A percentile compares a stretch with the other conserved stretches of the same genome.
Evolutionary conservation across 2,797 vertebrate genomes (phyloP).

Genomic region (Bradypodion ventrale): DNA sequence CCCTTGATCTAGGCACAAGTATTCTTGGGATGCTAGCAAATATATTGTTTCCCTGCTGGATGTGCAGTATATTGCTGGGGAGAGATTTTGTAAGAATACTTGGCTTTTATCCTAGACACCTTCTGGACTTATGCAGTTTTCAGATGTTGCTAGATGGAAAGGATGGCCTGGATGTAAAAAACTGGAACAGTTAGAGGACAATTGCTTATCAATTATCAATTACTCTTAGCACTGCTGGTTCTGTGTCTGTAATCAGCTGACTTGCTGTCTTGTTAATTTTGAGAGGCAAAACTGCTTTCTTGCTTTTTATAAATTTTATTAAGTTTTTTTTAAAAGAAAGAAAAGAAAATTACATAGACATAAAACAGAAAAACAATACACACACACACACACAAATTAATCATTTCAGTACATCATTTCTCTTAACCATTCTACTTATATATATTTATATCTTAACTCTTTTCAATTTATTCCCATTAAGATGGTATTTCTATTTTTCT

Average conservation of each 20-base stretch:
- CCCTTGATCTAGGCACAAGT: too few species aligned
- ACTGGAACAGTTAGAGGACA: background rate
- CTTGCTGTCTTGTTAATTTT: conserved; percentile 28
- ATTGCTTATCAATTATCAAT: background rate
- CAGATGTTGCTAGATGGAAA: background rate
- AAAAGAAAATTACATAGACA: too few species aligned
- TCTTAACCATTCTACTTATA: too few species aligned
- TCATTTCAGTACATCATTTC: too few species aligned
- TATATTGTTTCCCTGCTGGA: background rate
- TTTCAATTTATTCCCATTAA: too few species aligned
- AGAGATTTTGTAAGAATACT: too few species aligned
- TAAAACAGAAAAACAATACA: too few species aligned
- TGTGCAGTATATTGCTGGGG: background rate
- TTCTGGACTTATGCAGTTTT: background rate
- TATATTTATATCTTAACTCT: too few species aligned
- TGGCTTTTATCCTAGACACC: background rate
- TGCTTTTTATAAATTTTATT: too few species aligned
- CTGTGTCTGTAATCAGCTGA: conserved; percentile 11
- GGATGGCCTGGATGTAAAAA: background rate
- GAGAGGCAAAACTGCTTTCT: conserved; percentile 11
- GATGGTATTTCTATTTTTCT: too few species aligned
- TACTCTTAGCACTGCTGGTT: conserved; percentile 19
- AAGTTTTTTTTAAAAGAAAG: too few species aligned
- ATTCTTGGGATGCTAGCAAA: background rate
- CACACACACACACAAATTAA: too few species aligned